Evolutionary conservation across 2,113 vertebrate species (phyloP).

Genomic region (Scomber scombrus): DNA sequence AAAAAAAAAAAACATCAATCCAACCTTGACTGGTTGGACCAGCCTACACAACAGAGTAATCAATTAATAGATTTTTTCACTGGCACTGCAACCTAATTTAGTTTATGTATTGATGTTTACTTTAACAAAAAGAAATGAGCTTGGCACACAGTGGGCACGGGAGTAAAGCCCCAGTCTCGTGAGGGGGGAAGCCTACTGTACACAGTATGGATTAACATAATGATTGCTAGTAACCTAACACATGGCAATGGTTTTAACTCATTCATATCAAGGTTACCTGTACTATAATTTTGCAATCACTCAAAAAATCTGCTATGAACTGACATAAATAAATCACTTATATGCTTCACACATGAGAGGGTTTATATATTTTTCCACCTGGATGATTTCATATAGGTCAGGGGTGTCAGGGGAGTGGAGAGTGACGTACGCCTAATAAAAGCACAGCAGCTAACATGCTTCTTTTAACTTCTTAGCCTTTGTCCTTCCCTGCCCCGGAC

Average conservation of each 20-base stretch:
- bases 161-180: conserved; percentile 36
- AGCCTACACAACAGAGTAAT: conserved; percentile 35
- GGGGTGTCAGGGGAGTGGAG: neutral
- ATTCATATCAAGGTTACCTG: conserved; percentile 6
- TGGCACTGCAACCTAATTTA: conserved; percentile 68
- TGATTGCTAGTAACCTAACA: conserved; percentile 36
- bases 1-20: conserved; percentile 38
- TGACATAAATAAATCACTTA: conserved; percentile 17
- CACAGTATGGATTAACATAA: conserved; percentile 60
- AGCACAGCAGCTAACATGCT: conserved; percentile 37
- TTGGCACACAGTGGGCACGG: conserved; percentile 35
- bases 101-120: conserved; percentile 64
- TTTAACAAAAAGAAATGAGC: conserved; percentile 73
- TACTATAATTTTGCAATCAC: neutral
- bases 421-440: conserved; percentile 19
- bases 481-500: conserved; percentile 37
- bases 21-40: conserved; percentile 62
- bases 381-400: conserved; percentile 22
- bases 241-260: conserved; percentile 18
- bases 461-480: conserved; percentile 18
- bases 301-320: conserved; percentile 2
- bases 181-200: conserved; percentile 65
- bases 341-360: conserved; percentile 12
- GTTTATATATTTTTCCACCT: neutral
- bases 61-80: conserved; percentile 60